Conservation (phyloP, 2,113 vertebrate genomes). For the Saguinus imperator region DNA sequence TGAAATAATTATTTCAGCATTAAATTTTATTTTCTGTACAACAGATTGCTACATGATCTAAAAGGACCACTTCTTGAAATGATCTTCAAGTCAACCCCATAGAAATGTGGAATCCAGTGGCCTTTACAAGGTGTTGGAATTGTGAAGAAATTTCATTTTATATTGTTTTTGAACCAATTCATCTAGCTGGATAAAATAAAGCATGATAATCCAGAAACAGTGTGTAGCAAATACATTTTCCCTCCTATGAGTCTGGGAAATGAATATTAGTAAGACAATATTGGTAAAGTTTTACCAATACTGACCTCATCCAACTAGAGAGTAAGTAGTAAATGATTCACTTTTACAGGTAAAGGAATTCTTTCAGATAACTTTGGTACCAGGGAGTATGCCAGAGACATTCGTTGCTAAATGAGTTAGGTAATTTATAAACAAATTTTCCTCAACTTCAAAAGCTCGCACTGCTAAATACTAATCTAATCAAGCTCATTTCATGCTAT, state of each 20-base stretch:
- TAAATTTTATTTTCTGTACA: neutral
- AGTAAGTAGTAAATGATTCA: neutral
- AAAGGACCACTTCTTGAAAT: neutral
- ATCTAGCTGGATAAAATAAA: neutral
- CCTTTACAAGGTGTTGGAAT: neutral
- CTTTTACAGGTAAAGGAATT: constrained; percentile 18
- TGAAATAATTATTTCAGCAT: neutral
- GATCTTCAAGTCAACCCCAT: neutral
- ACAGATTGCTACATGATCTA: neutral
- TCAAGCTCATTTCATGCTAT: neutral
- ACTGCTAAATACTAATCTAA: neutral
- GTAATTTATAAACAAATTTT: neutral
- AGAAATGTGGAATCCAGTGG: neutral
- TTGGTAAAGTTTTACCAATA: constrained; percentile 20
- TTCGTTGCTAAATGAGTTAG: neutral
- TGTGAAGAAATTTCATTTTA: neutral
- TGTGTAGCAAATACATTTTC: neutral
- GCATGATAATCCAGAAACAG: neutral
- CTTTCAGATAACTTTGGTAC: neutral
- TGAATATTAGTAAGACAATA: neutral
- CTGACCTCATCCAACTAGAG: neutral
- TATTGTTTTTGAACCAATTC: neutral
- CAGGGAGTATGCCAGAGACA: neutral
- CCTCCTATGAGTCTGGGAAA: neutral
- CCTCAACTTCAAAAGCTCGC: neutral